Evolutionary conservation across 2,797 vertebrate genomes (phyloP), one percentile per base, ranked within the genome.

Genomic region (Squalus acanthias): DNA sequence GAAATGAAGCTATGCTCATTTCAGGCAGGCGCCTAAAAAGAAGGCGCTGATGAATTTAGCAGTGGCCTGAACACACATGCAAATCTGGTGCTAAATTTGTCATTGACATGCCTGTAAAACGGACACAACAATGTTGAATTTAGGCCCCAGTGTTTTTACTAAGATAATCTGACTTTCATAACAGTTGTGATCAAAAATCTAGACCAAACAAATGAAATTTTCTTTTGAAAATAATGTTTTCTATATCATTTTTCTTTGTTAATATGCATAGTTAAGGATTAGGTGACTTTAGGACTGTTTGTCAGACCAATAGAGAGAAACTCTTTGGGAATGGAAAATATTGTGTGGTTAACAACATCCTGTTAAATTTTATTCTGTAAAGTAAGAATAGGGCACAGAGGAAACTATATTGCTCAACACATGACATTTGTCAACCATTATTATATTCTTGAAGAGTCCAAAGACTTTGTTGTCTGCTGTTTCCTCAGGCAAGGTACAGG

Each of bases 341-440:
- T 95, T 95, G 94, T 60, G 72, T n/a, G 46, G 67, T 95, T 57
- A 33, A 57, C 50, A 95, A 74, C 94, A 95, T 95, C 94, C 94
- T 95, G 94, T 95, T 74, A 9, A 69, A n/a, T 22, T 95, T 33
- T 76, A 15, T 33, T 57, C 17, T 92, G 89, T 60, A 53, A 76
- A 76, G 94, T 95, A 76, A 76, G 70, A n/a, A 15, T 69, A 15
- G 8, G 69, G 26, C 46, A 26, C 70, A 76, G 26, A 57, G 94
- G 94, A 95, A 95, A 95, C 26, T 76, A 46, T 12, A 33, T 95
- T 95, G 50, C 22, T 95, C 70, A 74, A 53, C 53, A 74, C 29
- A 13, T 74, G 94, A 95, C 69, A 74, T 65, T 69, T 89, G 12
- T 69, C 92, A 65, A 46, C 20, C 46, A 20, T 20, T 92, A 50